Percentiles rank a stretch among this genome's conserved stretches.
phyloP scores from a whole-genome alignment of 2,113 vertebrate species.

The Mohoua ochrocephala region DNA sequence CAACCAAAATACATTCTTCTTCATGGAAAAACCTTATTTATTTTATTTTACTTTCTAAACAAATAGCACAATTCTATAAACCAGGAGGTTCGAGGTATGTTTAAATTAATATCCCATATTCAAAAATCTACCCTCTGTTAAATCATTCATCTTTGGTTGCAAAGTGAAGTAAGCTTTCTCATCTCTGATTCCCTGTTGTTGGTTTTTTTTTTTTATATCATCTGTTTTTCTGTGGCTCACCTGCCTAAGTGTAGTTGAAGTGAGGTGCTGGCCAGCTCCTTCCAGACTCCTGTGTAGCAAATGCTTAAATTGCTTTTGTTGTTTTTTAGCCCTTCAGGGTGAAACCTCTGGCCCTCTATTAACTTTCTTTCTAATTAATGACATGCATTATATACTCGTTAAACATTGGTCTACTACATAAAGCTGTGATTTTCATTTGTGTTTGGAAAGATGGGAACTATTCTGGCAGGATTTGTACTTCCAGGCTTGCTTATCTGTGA shows the following conservation, averaged over 20 bases:
- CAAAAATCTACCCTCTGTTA: background rate
- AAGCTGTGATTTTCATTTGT: background rate
- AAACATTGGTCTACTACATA: background rate
- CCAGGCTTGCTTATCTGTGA: constrained; percentile 19
- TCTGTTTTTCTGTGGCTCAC: background rate
- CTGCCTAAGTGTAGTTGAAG: background rate
- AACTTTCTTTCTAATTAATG: constrained; percentile 41
- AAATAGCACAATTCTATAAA: background rate
- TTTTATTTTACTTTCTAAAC: background rate
- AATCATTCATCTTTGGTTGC: background rate
- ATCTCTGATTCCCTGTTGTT: background rate
- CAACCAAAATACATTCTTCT: background rate
- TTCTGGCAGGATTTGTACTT: background rate
- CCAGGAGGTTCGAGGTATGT: background rate
- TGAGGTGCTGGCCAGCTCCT: background rate
- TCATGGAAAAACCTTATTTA: background rate
- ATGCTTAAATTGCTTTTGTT: background rate
- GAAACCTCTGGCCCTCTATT: background rate
- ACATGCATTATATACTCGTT: constrained; percentile 1
- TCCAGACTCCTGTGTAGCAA: background rate
- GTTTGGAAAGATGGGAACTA: background rate
- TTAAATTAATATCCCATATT: background rate
- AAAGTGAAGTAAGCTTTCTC: background rate
- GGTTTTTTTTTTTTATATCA: background rate
- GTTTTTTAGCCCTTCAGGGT: background rate